A percentile compares a stretch with the other conserved stretches of the same genome.
phyloP scores from a whole-genome alignment of 2,113 vertebrate genomes.

The Rhegmatorhina hoffmannsi region DNA sequence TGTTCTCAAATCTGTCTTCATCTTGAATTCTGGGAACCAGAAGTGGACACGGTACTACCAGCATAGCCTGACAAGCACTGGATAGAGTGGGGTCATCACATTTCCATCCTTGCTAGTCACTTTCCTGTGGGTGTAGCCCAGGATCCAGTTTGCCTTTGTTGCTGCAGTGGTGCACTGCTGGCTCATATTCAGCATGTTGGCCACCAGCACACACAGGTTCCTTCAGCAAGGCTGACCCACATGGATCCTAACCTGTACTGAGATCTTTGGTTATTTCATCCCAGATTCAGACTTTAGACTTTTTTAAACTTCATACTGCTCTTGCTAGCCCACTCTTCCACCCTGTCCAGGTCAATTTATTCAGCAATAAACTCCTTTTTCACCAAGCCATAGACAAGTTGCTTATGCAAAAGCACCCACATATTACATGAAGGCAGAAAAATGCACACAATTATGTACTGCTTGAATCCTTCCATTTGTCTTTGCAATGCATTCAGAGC shows the following conservation, averaged over 20 bases:
- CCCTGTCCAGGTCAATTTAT: not conserved
- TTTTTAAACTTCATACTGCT: not conserved
- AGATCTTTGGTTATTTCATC: not conserved
- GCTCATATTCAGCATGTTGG: accelerated
- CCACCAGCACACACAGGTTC: not conserved
- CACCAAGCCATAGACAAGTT: not conserved
- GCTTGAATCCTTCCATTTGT: constrained; percentile 18
- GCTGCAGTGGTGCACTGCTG: not conserved
- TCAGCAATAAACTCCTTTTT: not conserved
- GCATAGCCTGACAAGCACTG: accelerated
- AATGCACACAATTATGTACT: not conserved
- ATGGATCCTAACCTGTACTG: too few relatives aligned
- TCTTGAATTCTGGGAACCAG: not conserved
- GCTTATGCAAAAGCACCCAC: not conserved
- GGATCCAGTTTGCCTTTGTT: not conserved
- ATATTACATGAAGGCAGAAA: constrained; percentile 16
- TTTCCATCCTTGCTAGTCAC: not conserved
- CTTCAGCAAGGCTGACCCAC: not conserved
- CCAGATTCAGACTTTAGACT: not conserved
- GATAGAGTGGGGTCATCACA: not conserved
- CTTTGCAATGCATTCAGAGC: not conserved
- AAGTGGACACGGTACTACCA: not conserved
- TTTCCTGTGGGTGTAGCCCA: not conserved
- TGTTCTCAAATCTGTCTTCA: not conserved
- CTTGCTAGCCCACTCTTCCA: not conserved